Evolutionary conservation across 2,113 vertebrate species (phyloP), one percentile per base, ranked within the genome.

Genomic region (Oreochromis aureus): DNA sequence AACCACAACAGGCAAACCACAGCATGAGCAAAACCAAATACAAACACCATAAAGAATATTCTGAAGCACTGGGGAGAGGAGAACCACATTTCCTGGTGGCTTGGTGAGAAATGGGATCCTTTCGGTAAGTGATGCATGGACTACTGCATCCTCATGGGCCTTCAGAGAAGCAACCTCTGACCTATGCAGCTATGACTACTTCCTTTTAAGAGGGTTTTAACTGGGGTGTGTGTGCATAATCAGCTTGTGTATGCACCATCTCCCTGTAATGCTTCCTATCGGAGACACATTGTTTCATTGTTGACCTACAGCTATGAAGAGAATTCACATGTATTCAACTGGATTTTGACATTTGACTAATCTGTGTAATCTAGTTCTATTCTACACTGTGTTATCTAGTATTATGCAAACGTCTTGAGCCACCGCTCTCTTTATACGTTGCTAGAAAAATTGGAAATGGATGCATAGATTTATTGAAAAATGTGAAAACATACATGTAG

Each of bases 121-220:
- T 87, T 51, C 90, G 93, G 89, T 85, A 80, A 39, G 80, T n/a
- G 82, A 86, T 85, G 80, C 81, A 58, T 66, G 82, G 87, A 92
- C 86, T 86, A 89, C 84, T 51, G 89, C 83, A 84, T 93, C 89
- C 94, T 92, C 71, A 89, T 88, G 78, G 24, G 58, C 88, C 92
- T 91, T 88, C 39, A 36, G 92, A 92, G 93, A 36, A 91, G 48
- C 5, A 15, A 78, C 69, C 89, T 90, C 66, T 85, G 88, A 85
- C 82, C 85, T 82, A 48, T 86, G 51, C 41, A 81, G 82, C 89
- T 61, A 63, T 89, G 91, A 88, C 86, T 89, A 55, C 91, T 93
- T 96, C 92, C 91, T 91, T 86, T 87, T 87, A 76, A 82, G 59
- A 86, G 15, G 4, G 82, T 34, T 8, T 85, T 6, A 78, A 76